phyloP scores from a whole-genome alignment of 2,113 vertebrate species.

The Proterorhinus semilunaris region DNA sequence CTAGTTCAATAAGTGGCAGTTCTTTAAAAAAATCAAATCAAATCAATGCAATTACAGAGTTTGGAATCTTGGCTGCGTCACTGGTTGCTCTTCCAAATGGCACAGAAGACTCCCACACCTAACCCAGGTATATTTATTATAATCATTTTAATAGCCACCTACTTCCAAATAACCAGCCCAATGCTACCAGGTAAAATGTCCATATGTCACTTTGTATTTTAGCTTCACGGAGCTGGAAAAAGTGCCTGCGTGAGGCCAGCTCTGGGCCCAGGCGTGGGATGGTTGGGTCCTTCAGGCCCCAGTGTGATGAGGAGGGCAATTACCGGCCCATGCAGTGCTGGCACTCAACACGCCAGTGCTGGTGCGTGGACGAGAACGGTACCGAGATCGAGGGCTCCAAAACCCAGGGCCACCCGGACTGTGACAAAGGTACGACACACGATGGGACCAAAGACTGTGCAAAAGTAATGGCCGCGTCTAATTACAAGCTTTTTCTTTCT shows the following conservation, averaged over 20 bases:
- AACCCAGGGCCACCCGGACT: conserved; percentile 65
- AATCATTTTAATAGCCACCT: background rate
- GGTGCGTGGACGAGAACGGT: conserved; percentile 88
- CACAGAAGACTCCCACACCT: conserved; percentile 66
- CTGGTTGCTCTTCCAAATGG: conserved; percentile 87
- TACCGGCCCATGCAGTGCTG: conserved; percentile 87
- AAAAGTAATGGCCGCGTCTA: background rate
- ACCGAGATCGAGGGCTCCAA: conserved; percentile 72
- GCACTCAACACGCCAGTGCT: conserved; percentile 81
- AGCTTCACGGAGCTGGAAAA: conserved; percentile 70
- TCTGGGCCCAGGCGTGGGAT: background rate
- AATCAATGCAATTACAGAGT: conserved; percentile 60
- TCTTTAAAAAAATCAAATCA: background rate
- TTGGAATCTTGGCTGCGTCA: conserved; percentile 87
- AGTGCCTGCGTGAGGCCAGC: conserved; percentile 81
- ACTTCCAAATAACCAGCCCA: background rate
- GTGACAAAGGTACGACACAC: conserved; percentile 62
- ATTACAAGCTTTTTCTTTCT: background rate
- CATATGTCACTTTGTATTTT: background rate
- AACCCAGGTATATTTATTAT: conserved; percentile 35
- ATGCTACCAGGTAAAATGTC: background rate
- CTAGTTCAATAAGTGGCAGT: background rate
- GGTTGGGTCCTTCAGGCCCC: conserved; percentile 77
- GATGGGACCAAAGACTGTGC: background rate
- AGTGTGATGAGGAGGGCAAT: conserved; percentile 84